phyloP scores from a whole-genome alignment of 1,140 invertebrate species.

The Copidosoma floridanum region DNA sequence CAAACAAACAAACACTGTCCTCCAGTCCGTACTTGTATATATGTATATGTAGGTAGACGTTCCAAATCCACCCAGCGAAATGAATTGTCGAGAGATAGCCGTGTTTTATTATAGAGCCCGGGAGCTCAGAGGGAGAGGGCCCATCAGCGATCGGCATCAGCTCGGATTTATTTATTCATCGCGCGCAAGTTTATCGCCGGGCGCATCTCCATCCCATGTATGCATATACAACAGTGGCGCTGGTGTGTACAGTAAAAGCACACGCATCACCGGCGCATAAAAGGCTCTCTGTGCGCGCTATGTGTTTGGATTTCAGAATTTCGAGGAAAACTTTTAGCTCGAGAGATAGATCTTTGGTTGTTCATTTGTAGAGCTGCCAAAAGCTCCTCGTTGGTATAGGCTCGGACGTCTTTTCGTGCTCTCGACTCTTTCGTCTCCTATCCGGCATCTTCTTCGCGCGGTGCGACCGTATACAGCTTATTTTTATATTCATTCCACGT shows the following conservation, averaged over 20 bases:
- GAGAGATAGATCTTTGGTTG: conserved; percentile 9
- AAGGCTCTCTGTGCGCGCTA: not conserved
- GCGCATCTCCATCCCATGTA: too few relatives aligned
- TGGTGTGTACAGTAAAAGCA: not conserved
- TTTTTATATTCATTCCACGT: conserved; percentile 24
- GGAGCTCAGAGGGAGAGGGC: too few relatives aligned
- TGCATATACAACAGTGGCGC: not conserved
- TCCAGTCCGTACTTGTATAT: too few relatives aligned
- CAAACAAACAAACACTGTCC: too few relatives aligned
- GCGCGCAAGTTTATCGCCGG: not conserved
- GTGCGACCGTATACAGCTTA: too few relatives aligned
- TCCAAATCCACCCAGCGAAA: too few relatives aligned
- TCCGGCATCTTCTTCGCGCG: too few relatives aligned
- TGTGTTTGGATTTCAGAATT: conserved; percentile 12
- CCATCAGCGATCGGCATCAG: too few relatives aligned
- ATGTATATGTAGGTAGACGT: too few relatives aligned
- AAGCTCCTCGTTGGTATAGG: not conserved
- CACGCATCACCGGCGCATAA: not conserved
- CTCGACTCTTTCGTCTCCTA: too few relatives aligned
- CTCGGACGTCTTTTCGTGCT: not conserved
- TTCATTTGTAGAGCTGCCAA: not conserved
- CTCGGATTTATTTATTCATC: conserved; percentile 3
- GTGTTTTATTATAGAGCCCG: too few relatives aligned
- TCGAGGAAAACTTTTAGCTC: conserved; percentile 22
- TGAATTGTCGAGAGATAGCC: too few relatives aligned